phyloP scores from a whole-genome alignment of 2,888 invertebrate genomes.

The Andrena flavipes region DNA sequence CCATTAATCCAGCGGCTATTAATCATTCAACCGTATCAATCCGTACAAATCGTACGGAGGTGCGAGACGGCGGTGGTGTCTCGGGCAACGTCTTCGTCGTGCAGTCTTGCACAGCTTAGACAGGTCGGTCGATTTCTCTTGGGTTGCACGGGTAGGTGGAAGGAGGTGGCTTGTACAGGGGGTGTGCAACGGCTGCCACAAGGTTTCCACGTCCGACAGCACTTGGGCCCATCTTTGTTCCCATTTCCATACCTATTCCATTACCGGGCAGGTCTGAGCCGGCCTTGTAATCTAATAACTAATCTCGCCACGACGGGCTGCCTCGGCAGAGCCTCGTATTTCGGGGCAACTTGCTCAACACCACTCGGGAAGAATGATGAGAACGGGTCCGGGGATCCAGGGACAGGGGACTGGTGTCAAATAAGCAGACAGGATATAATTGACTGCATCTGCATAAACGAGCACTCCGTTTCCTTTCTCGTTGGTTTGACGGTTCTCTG shows the following conservation, averaged over 20 bases:
- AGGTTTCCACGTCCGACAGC: conserved; percentile 44
- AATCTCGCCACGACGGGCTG: conserved; percentile 67
- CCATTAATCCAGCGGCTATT: conserved; percentile 28
- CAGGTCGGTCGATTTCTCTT: conserved; percentile 11
- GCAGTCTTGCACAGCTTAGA: conserved; percentile 18
- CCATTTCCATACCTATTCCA: conserved; percentile 70
- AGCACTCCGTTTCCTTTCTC: conserved; percentile 25
- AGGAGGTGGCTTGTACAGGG: background rate
- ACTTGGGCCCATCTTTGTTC: conserved; percentile 60
- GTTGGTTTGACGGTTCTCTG: background rate
- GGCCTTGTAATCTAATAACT: conserved; percentile 75
- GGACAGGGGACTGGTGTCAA: conserved; percentile 53
- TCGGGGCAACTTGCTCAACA: conserved; percentile 19
- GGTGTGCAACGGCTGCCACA: conserved; percentile 34
- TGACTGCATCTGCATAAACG: conserved; percentile 75
- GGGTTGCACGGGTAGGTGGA: background rate
- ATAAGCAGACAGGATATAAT: conserved; percentile 71
- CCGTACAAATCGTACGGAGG: background rate
- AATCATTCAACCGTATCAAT: conserved; percentile 39
- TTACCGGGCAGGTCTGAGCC: conserved; percentile 63
- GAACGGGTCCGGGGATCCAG: background rate
- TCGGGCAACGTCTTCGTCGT: conserved; percentile 10
- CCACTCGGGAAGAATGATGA: conserved; percentile 15
- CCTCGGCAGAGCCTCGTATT: conserved; percentile 42
- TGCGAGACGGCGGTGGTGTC: background rate